A percentile compares a stretch with the other conserved stretches of the same genome.
Evolutionary conservation across 2,113 vertebrate species (phyloP).

Genomic region (Sitta europaea): DNA sequence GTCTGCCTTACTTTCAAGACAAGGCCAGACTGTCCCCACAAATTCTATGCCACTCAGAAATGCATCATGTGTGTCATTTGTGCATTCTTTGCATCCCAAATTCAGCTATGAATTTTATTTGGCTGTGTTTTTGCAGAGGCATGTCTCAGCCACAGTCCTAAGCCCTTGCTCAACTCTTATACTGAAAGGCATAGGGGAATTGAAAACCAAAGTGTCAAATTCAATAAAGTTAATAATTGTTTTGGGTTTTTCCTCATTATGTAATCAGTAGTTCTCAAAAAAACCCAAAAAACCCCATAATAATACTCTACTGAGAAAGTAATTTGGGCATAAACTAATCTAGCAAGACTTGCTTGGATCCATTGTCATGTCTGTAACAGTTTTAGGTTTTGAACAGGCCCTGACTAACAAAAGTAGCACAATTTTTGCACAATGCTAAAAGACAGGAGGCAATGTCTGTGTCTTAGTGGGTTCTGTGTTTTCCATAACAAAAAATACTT

Average conservation of each 20-base stretch:
- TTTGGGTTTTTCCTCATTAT: not conserved
- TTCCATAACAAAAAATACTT: not conserved
- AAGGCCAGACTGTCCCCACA: not conserved
- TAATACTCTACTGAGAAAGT: not conserved
- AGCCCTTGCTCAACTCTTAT: not conserved
- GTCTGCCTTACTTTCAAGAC: not conserved
- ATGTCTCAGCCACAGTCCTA: not conserved
- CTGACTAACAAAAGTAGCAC: not conserved
- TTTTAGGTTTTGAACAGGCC: not conserved
- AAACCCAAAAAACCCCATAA: not conserved
- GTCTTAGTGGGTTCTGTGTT: not conserved
- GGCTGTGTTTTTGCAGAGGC: not conserved
- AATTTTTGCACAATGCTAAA: not conserved
- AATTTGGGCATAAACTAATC: not conserved
- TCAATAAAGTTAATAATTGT: not conserved
- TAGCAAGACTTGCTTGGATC: not conserved
- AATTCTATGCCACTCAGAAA: not conserved
- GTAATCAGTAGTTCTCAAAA: not conserved
- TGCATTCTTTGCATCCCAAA: not conserved
- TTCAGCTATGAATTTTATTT: not conserved
- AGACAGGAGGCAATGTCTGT: not conserved
- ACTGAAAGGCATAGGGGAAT: not conserved
- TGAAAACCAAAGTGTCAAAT: not conserved
- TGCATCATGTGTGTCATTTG: not conserved
- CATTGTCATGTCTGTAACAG: not conserved